Evolutionary conservation across 2,113 vertebrate species (phyloP), one percentile per base, ranked within the genome.

Genomic region (Mesembrinibis cayennensis): DNA sequence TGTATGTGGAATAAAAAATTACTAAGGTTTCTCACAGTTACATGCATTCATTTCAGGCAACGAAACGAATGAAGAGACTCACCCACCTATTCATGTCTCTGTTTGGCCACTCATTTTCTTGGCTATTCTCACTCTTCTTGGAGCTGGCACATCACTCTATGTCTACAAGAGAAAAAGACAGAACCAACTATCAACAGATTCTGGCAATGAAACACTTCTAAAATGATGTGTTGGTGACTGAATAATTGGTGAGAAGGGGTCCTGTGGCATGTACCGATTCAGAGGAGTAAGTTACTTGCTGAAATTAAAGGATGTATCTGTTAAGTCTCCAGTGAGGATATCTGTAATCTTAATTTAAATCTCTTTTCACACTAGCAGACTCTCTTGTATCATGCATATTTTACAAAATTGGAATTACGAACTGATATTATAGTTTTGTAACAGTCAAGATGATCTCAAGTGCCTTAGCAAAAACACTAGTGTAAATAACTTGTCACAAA

Each of bases 31-130:
- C 61, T 96, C 52, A 87, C 38, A 44, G 6, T 55, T 76, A 9
- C 9, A 21, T 47, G 65, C 13, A 62, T 94, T 74, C 14, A 63
- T 97, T 96, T 89, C 91, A 97, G 96, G 52, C 9, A 89, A 91
- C 27, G 27, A 70, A 61, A 77, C 52, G 20, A 66, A 94, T 5
- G 76, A 81, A 82, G 77, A 76, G n/a, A 45, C 42, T 67, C 59
- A 6, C 15, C 10, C 56, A 34, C 13, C 21, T 76, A 21, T 87
- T 67, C 91, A 96, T 4, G 4, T 20, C 6, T 84, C 87, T 6
- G 3, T 88, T 86, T 96, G 91, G 95, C 73, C 36, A 42, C 81
- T 97, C 4, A 1, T 67, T 52, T 78, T 93, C 78, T 83, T 96
- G 65, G 89, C 87, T 80, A 6, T 62, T 89, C 34, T 94, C 22